Evolutionary conservation across 2,888 invertebrate genomes (phyloP).

Genomic region (Odontocolon sp.): DNA sequence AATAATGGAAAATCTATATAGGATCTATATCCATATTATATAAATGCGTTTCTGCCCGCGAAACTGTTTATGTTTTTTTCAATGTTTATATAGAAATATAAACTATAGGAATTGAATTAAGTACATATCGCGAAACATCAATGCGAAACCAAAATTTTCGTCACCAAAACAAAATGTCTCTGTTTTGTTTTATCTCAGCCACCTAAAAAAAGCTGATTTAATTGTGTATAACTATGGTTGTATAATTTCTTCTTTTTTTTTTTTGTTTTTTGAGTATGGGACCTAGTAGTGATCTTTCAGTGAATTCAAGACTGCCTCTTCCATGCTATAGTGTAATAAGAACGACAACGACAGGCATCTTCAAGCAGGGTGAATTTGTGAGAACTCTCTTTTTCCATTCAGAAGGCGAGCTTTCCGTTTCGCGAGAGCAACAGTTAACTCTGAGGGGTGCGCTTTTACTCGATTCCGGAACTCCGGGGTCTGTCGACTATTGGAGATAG

Average conservation of each 20-base stretch:
- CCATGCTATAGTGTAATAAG: background rate
- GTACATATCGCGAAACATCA: too few relatives aligned
- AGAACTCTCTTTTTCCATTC: constrained; percentile 14
- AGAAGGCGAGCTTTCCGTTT: constrained; percentile 25
- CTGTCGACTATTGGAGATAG: constrained; percentile 51
- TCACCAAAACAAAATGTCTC: too few relatives aligned
- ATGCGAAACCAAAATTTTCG: too few relatives aligned
- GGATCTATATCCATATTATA: background rate
- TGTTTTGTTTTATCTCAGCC: too few relatives aligned
- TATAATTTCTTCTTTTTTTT: too few relatives aligned
- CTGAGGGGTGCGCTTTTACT: constrained; percentile 20
- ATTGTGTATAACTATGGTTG: too few relatives aligned
- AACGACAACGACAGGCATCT: background rate
- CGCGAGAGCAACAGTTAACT: constrained; percentile 60
- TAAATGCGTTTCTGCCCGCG: background rate
- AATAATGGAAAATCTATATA: constrained; percentile 33
- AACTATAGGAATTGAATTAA: too few relatives aligned
- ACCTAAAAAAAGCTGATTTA: too few relatives aligned
- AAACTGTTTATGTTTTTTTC: background rate
- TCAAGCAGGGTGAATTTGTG: constrained; percentile 16
- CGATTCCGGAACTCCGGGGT: constrained; percentile 27
- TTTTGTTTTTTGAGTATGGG: too few relatives aligned
- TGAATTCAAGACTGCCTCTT: constrained; percentile 9
- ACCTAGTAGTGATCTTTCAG: constrained; percentile 5
- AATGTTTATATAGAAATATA: background rate